These are phyloP conservation scores for Prenolepis imparis DNA, from an alignment of 2,888 invertebrate genomes.

Conservation along the genomic window DNA sequence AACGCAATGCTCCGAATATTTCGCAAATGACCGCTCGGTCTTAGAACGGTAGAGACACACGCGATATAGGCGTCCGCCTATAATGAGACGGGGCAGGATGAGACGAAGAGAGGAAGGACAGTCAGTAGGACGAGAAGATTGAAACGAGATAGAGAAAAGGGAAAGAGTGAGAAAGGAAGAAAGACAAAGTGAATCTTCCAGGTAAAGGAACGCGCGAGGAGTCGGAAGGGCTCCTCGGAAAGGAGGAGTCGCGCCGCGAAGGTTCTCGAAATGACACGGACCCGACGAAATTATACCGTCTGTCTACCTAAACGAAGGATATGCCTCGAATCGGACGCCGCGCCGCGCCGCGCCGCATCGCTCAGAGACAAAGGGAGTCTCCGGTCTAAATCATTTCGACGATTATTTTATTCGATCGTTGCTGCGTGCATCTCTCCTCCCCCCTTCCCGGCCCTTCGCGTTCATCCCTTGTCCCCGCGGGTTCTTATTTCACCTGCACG, in stretches of 20 bases:
- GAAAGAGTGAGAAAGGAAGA: conserved; percentile 11
- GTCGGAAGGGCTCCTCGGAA: conserved; percentile 40
- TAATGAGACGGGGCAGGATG: conserved; percentile 58
- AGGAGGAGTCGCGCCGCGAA: conserved; percentile 68
- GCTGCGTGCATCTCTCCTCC: not conserved
- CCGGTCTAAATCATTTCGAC: conserved; percentile 16
- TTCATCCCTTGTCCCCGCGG: conserved; percentile 39
- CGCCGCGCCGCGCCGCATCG: conserved; percentile 23
- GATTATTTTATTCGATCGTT: conserved; percentile 56
- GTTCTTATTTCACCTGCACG: conserved; percentile 47
- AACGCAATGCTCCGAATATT: conserved; percentile 84
- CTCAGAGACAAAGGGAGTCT: conserved; percentile 65
- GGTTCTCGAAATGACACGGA: conserved; percentile 82
- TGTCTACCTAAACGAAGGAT: conserved; percentile 69
- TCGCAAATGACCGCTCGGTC: conserved; percentile 81
- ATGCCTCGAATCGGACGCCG: conserved; percentile 60
- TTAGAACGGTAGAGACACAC: conserved; percentile 56
- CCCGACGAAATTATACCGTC: conserved; percentile 81
- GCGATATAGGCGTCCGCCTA: conserved; percentile 59
- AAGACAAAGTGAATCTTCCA: conserved; percentile 46
- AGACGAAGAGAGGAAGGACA: not conserved
- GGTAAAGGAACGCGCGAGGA: conserved; percentile 62
- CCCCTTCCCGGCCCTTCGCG: conserved; percentile 13
- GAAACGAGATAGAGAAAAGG: not conserved
- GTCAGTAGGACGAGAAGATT: conserved; percentile 7